Percentiles rank a stretch among this genome's conserved stretches.
Evolutionary conservation across 1,140 invertebrate genomes (phyloP).

Genomic region (Musca domestica): DNA sequence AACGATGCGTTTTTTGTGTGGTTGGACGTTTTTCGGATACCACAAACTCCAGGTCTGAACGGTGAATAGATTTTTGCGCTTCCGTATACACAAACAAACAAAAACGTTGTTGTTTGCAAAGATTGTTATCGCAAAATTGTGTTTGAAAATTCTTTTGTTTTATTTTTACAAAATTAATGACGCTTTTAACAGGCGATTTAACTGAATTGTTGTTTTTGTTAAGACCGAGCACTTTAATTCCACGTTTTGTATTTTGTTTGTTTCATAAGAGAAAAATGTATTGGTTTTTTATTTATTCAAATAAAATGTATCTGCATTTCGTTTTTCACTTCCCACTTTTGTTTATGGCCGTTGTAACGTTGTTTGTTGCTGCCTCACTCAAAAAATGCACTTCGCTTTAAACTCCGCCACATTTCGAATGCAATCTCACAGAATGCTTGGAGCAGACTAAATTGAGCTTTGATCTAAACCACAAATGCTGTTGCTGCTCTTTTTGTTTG

Average conservation of each 20-base stretch:
- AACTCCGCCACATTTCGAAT: neutral
- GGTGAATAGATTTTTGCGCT: constrained; percentile 4
- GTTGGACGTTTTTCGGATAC: neutral
- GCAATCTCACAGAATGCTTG: constrained; percentile 14
- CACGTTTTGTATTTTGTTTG: neutral
- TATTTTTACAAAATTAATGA: neutral
- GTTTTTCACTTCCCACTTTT: too few species aligned
- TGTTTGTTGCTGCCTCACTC: too few species aligned
- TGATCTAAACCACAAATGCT: constrained; percentile 12
- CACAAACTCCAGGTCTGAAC: too few species aligned
- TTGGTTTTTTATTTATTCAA: neutral
- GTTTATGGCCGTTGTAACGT: too few species aligned
- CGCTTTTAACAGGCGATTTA: neutral
- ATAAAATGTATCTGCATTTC: neutral
- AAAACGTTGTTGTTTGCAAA: neutral
- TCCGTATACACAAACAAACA: constrained; percentile 6
- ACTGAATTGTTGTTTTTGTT: neutral
- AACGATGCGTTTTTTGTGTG: neutral
- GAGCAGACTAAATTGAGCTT: constrained; percentile 14
- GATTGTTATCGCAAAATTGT: constrained; percentile 14
- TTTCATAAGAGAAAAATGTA: neutral
- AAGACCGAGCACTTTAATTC: neutral
- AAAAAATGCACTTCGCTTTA: too few species aligned
- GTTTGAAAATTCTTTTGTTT: neutral
- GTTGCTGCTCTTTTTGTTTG: neutral